phyloP scores from a whole-genome alignment of 37 sponge, comb jelly and placozoan species.

The Aplysina aerophoba region DNA sequence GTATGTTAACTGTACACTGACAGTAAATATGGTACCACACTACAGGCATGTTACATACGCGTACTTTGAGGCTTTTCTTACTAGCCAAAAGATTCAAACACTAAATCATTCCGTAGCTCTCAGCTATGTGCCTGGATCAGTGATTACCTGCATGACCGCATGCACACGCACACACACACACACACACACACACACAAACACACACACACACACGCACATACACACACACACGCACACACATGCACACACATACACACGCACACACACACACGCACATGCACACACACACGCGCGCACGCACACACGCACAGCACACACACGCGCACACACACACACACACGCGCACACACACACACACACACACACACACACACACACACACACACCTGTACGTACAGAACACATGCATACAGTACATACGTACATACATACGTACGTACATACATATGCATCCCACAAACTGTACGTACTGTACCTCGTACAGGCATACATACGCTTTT shows the following conservation, averaged over 20 bases:
- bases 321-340: neutral
- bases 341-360: neutral
- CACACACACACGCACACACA: slow-evolving; percentile 15
- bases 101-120: too few relatives aligned
- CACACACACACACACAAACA: neutral
- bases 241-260: too few relatives aligned
- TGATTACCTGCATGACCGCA: neutral
- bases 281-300: neutral
- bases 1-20: too few relatives aligned
- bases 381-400: neutral
- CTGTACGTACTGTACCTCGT: too few relatives aligned
- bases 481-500: too few relatives aligned
- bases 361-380: neutral
- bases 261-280: neutral
- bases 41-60: too few relatives aligned
- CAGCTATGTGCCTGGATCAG: neutral
- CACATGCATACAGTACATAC: slow-evolving; percentile 11
- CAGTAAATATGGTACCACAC: too few relatives aligned
- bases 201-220: slow-evolving; percentile 18
- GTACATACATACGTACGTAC: slow-evolving; percentile 9
- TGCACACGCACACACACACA: neutral
- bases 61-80: too few relatives aligned
- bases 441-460: neutral
- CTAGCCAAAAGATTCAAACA: too few relatives aligned
- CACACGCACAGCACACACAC: neutral